Evolutionary conservation across 2,888 invertebrate species (phyloP), one percentile per base, ranked within the genome.

Genomic region (Stenotaenia linearis): DNA sequence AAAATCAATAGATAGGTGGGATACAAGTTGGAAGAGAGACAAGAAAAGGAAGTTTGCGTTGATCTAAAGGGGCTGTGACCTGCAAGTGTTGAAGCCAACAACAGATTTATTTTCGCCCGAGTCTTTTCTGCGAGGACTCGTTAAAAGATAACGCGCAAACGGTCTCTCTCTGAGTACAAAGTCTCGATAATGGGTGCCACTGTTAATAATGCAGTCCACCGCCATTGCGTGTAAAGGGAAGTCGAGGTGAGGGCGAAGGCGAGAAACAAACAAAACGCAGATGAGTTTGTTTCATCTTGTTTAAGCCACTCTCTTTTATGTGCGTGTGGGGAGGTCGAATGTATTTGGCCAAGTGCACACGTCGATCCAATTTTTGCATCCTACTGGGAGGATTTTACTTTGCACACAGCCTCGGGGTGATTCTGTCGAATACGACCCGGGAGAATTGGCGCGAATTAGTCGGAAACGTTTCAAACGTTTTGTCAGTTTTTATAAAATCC

Each of bases 281-380:
- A 61, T 61, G 61, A 61, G 61, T 61, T 61, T 61, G 25, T 45
- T 61, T 61, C 61, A 25, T 61, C 25, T 61, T 61, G 61, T 28
- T 61, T 61, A 61, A 61, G 61, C 61, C 61, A 61, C 61, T 61
- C 61, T 61, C 61, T 28, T 61, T 61, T 61, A 61, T 61, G 61
- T 23, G 23, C 23, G 61, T 12, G 28, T 15, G 9, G 61, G 61
- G 61, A 61, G 61, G 28, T 23, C 25, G 28, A 61, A 61, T 25
- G 28, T 61, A 61, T 61, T 61, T 61, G 28, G 61, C 23, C 61
- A 15, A 61, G 61, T 61, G 61, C 61, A 61, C 61, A 61, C 56
- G 61, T 61, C 23, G 61, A 61, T 61, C 25, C 61, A 61, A 61
- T 61, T 61, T 61, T 61, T 61, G 61, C 61, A 61, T 61, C 61